Evolutionary conservation across 2,888 invertebrate genomes (phyloP).

Genomic region (Limenitis camilla): DNA sequence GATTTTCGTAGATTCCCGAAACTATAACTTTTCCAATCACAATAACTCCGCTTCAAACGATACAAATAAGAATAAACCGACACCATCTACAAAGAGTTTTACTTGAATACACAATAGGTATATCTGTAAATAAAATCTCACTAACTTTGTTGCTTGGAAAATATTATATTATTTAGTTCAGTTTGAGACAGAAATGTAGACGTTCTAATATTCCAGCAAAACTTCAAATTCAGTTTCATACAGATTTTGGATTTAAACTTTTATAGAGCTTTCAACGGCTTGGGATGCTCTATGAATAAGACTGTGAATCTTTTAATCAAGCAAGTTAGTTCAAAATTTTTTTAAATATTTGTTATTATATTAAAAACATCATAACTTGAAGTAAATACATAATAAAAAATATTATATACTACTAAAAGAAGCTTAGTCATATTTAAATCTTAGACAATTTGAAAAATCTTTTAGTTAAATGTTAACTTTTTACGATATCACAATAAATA

Average conservation of each 20-base stretch:
- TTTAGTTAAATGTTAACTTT: constrained; percentile 37
- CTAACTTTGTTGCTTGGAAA: background rate
- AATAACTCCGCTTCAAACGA: constrained; percentile 52
- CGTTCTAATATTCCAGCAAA: no score
- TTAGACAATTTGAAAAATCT: background rate
- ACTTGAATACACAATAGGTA: constrained; percentile 5
- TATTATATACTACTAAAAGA: no score
- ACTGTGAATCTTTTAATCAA: constrained; percentile 15
- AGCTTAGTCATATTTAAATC: constrained; percentile 24
- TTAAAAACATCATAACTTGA: no score
- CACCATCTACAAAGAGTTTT: constrained; percentile 10
- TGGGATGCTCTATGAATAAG: constrained; percentile 22
- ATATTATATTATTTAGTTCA: background rate
- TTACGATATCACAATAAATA: background rate
- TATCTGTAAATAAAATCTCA: background rate
- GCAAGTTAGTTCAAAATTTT: constrained; percentile 31
- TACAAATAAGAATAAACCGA: constrained; percentile 42
- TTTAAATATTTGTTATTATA: no score
- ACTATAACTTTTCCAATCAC: constrained; percentile 30
- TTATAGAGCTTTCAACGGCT: no score
- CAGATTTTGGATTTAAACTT: no score
- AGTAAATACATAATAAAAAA: no score
- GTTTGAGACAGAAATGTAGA: background rate
- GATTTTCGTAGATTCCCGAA: constrained; percentile 21
- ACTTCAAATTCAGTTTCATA: no score